Conservation (phyloP, 2,797 vertebrate genomes). For the Ctenopoma multispine region DNA sequence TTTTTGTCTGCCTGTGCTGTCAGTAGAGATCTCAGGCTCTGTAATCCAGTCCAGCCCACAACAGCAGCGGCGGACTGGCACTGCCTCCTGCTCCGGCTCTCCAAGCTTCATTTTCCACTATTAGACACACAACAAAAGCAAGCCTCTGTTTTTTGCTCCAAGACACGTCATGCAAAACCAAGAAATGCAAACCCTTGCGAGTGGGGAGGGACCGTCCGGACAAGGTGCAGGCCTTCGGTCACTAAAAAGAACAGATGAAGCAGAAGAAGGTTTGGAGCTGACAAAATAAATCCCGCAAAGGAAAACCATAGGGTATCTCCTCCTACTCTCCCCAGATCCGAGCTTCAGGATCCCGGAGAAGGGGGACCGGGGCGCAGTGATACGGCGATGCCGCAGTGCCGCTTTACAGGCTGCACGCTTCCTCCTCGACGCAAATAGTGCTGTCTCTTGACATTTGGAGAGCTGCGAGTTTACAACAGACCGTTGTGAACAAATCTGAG, state of each 20-base stretch:
- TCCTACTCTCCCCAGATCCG: conserved; percentile 78
- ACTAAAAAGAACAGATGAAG: conserved; percentile 72
- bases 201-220: conserved; percentile 80
- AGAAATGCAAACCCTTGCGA: conserved; percentile 88
- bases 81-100: conserved; percentile 81
- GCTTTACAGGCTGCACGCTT: conserved; percentile 86
- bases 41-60: conserved; percentile 83
- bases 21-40: conserved; percentile 80
- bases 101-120: conserved; percentile 81
- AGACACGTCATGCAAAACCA: conserved; percentile 88
- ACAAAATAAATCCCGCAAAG: conserved; percentile 82
- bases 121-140: conserved; percentile 85
- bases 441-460: conserved; percentile 50
- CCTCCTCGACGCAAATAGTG: conserved; percentile 87
- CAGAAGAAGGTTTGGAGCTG: conserved; percentile 77
- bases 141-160: conserved; percentile 76
- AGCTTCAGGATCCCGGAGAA: conserved; percentile 85
- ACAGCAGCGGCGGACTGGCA: conserved; percentile 80
- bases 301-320: conserved; percentile 74
- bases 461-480: neutral
- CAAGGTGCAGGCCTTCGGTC: conserved; percentile 84
- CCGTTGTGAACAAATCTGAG: accelerated
- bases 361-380: conserved; percentile 85
- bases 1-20: conserved; percentile 83
- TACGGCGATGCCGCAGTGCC: conserved; percentile 88